Conservation (phyloP, 1,140 invertebrate species). For the Pinna nobilis region DNA sequence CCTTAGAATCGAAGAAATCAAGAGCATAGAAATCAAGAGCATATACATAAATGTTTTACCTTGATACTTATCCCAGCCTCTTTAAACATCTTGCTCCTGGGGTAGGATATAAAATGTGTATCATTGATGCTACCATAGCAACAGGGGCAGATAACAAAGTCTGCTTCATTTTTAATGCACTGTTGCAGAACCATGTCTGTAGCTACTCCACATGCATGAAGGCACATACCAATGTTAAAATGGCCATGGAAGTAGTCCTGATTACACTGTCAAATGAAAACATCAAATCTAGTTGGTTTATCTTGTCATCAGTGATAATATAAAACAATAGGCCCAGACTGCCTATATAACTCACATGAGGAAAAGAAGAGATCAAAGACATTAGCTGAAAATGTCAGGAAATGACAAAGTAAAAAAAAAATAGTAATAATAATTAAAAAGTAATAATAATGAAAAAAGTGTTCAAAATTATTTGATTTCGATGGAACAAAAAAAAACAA, state of each 20-base stretch:
- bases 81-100: slow-evolving; percentile 77
- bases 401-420: too few relatives aligned
- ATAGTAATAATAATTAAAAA: slow-evolving; percentile 14
- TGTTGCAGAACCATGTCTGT: slow-evolving; percentile 93
- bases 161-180: slow-evolving; percentile 84
- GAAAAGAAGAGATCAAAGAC: too few relatives aligned
- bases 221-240: slow-evolving; percentile 87
- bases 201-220: slow-evolving; percentile 96
- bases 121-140: slow-evolving; percentile 92
- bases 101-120: slow-evolving; percentile 83
- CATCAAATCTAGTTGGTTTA: background rate
- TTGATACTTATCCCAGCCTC: slow-evolving; percentile 70
- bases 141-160: slow-evolving; percentile 94
- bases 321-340: background rate
- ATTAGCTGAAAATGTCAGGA: too few relatives aligned
- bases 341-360: too few relatives aligned
- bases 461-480: too few relatives aligned
- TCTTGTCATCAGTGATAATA: background rate
- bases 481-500: too few relatives aligned
- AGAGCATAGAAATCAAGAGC: background rate
- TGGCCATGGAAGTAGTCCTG: slow-evolving; percentile 76
- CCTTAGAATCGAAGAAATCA: background rate
- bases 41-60: slow-evolving; percentile 42
- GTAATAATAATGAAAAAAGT: too few relatives aligned
- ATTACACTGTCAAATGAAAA: slow-evolving; percentile 69